phyloP scores from a whole-genome alignment of 2,888 invertebrate species.

The Pollenia angustigena region DNA sequence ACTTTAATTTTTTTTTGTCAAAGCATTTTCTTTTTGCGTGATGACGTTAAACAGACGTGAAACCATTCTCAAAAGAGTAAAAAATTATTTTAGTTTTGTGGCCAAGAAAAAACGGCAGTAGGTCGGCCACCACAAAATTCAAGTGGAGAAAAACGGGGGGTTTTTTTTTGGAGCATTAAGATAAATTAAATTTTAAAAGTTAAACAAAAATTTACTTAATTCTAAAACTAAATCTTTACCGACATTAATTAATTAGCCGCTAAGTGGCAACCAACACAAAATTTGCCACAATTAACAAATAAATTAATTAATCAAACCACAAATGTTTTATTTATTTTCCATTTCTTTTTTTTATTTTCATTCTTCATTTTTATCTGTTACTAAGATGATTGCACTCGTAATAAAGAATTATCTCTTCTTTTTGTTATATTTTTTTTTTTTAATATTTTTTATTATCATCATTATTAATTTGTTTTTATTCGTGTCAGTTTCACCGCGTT shows the following conservation, averaged over 20 bases:
- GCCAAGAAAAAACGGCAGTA: neutral
- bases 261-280: neutral
- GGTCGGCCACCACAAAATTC: neutral
- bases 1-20: conserved; percentile 25
- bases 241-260: neutral
- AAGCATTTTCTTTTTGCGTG: conserved; percentile 27
- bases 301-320: conserved; percentile 1
- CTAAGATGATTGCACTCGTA: neutral
- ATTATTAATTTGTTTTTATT: conserved; percentile 40
- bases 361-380: neutral
- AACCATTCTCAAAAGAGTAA: conserved; percentile 3
- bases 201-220: no score
- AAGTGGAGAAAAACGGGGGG: neutral
- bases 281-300: conserved; percentile 2
- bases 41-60: conserved; percentile 17
- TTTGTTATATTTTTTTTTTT: neutral
- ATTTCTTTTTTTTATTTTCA: neutral
- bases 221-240: no score
- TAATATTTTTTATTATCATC: conserved; percentile 7
- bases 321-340: neutral
- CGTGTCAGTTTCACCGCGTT: conserved; percentile 56
- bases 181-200: neutral
- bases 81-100: neutral
- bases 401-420: neutral
- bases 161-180: neutral